A percentile compares a stretch with the other conserved stretches of the same genome.
These are phyloP conservation scores for Dasysyrphus tricinctus DNA, from an alignment of 2,888 invertebrate genomes.

Conservation along the genomic window DNA sequence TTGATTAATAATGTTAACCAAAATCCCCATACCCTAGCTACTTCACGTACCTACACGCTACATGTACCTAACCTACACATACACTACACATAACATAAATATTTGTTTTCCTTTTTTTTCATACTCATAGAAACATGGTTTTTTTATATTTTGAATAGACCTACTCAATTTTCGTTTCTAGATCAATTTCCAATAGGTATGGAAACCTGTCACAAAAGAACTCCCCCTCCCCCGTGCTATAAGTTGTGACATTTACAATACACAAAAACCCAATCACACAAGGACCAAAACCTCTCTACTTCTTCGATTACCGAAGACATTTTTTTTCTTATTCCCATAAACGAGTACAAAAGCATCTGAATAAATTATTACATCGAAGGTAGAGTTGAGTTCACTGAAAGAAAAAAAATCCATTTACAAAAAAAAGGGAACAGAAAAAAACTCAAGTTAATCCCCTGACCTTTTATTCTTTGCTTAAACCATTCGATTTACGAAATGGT, in stretches of 20 bases:
- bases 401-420: constrained; percentile 11
- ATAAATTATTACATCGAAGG: constrained; percentile 32
- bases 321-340: neutral
- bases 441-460: constrained; percentile 29
- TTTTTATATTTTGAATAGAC: neutral
- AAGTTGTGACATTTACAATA: constrained; percentile 8
- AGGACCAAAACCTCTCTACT: neutral
- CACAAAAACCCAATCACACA: constrained; percentile 8
- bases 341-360: constrained; percentile 13
- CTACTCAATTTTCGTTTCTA: constrained; percentile 11
- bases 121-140: no score
- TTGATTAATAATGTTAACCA: no score
- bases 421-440: constrained; percentile 2
- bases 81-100: neutral
- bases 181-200: constrained; percentile 15
- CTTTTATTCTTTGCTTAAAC: constrained; percentile 52
- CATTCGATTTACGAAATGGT: constrained; percentile 48
- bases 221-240: no score
- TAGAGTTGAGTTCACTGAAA: neutral
- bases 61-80: neutral
- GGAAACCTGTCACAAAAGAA: constrained; percentile 18
- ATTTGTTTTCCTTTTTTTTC: neutral
- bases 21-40: neutral
- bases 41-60: neutral
- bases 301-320: constrained; percentile 2